Conservation (phyloP, 2,113 vertebrate genomes). For the Otis tarda region DNA sequence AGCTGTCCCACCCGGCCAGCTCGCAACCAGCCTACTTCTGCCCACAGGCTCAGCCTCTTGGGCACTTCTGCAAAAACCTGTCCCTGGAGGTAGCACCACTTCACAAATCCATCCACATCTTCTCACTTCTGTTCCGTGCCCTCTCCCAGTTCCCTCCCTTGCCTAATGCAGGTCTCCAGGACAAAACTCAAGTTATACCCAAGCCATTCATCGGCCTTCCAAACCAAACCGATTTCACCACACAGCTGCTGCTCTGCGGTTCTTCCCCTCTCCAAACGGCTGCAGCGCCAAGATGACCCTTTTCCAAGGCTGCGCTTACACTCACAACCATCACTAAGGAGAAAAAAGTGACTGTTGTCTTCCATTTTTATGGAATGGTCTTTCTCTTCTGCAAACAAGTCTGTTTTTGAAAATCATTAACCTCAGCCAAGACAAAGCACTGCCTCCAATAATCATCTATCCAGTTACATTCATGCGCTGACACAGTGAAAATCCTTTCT, state of each 20-base stretch:
- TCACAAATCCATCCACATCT: not conserved
- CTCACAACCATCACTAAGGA: not conserved
- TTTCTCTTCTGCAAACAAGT: not conserved
- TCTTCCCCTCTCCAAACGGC: rapidly evolving
- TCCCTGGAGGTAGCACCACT: not conserved
- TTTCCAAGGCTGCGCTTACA: not conserved
- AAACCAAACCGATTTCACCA: not conserved
- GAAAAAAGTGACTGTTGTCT: not conserved
- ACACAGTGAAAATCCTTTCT: not conserved
- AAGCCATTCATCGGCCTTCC: not conserved
- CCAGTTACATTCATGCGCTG: not conserved
- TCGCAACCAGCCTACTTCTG: no score
- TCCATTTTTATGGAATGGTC: no score
- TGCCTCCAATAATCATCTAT: not conserved
- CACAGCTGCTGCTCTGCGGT: not conserved
- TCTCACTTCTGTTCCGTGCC: no score
- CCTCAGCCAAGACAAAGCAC: not conserved
- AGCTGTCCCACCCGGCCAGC: not conserved
- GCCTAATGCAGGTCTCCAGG: not conserved
- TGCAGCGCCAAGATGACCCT: not conserved
- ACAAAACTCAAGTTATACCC: not conserved
- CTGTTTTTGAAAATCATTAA: not conserved
- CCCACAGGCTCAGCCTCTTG: not conserved
- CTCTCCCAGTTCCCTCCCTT: not conserved
- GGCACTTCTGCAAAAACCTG: not conserved